Conservation (phyloP, 2,113 vertebrate species). For the Panurus biarmicus region DNA sequence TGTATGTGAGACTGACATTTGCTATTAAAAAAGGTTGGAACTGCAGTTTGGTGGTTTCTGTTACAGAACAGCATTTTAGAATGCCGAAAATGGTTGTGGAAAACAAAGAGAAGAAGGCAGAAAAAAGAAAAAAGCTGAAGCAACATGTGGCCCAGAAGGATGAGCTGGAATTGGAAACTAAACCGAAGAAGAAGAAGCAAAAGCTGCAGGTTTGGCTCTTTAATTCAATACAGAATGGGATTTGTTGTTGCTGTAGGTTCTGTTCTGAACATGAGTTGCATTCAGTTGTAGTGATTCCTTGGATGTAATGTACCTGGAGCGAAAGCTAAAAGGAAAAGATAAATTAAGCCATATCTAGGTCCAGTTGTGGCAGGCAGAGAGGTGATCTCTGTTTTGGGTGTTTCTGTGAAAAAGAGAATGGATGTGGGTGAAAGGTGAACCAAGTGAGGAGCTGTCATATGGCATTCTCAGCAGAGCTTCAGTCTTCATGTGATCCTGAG, state of each 20-base stretch:
- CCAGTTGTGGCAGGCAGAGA: neutral
- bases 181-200: neutral
- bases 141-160: neutral
- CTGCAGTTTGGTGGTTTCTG: neutral
- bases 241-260: neutral
- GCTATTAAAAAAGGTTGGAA: neutral
- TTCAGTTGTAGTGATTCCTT: neutral
- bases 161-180: neutral
- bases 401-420: neutral
- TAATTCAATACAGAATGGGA: neutral
- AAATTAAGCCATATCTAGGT: neutral
- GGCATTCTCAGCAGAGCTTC: neutral
- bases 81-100: constrained; percentile 37
- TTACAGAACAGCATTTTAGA: neutral
- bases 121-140: constrained; percentile 51
- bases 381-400: neutral
- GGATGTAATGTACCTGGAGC: neutral
- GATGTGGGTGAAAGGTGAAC: neutral
- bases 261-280: neutral
- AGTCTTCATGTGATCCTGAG: constrained; percentile 5
- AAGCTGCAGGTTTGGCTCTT: neutral
- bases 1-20: neutral
- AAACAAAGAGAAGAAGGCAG: neutral
- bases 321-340: neutral
- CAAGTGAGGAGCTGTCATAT: neutral